Base-by-base conservation (phyloP, 2,888 invertebrate species). In the Heteropelma amictum region DNA sequence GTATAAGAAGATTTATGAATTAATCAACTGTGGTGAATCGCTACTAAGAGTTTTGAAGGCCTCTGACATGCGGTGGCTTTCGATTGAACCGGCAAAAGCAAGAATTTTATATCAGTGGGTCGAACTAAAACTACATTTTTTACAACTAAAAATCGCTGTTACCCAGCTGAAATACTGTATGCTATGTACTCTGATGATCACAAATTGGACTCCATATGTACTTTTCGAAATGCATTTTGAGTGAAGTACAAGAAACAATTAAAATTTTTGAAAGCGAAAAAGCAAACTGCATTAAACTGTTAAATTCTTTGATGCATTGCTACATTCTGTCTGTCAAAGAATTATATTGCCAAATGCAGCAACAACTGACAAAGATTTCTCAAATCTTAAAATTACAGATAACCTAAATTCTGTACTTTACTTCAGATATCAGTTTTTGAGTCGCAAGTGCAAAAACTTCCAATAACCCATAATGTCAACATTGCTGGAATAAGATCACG, bases 61-160 rank as follows among this genome's bases (percentile, higher is more conserved):
- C 7, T 79, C 78, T 35, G 72, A 77, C 1, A 82, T 82, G 4
- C 63, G 81, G 38, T 81, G 82, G 82, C 40, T 83, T 14, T 79
- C 81, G 3, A 80, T 83, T 56, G 81, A 83, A 68, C 51, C 79
- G 3, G 84, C 87, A 8, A 81, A 85, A 4, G 51, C 60, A 1
- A 56, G 79, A 79, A 84, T 85, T 42, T 74, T 77, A 17, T 33
- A 73, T 12, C 86, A 87, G 61, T 85, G 83, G 84, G 3, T 76
- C 7, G 83, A 83, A 58, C 73, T 86, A 51, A 83, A 85, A 78
- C 78, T 82, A 28, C 77, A 82, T 76, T 80, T 80, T 61, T 28
- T 35, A 3, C 12, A n/a, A 35, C 19, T 10, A 63, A 64, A 28
- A 82, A 85, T 54, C 84, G 79, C 47, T 84, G 85, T 77, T 84